A percentile compares a stretch with the other conserved stretches of the same genome.
Conservation (phyloP, 2,113 vertebrate species). For the Microcebus tavaratra region DNA sequence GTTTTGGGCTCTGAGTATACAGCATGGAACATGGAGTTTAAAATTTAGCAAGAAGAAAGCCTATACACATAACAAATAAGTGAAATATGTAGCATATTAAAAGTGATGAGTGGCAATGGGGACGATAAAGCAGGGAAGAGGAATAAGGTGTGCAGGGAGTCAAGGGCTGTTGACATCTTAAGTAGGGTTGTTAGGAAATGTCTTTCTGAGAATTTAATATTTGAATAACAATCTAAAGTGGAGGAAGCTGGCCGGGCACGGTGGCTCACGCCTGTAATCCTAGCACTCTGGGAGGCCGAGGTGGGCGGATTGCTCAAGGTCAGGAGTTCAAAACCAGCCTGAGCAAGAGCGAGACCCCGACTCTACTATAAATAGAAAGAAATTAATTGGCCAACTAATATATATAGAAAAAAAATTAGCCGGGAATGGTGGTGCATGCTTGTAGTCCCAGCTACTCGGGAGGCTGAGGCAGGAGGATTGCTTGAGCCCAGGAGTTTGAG, state of each 20-base stretch:
- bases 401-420: no score
- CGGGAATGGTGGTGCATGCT: no score
- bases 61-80: not conserved
- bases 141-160: not conserved
- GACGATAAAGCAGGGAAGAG: not conserved
- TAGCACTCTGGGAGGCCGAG: no score
- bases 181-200: not conserved
- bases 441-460: no score
- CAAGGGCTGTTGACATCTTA: not conserved
- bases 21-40: not conserved
- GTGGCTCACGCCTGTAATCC: no score
- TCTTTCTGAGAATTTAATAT: not conserved
- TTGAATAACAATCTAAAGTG: not conserved
- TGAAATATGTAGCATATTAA: not conserved
- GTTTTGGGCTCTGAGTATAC: not conserved
- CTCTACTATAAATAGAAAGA: no score
- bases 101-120: not conserved
- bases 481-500: no score
- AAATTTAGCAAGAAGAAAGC: not conserved
- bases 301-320: no score
- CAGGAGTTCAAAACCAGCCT: no score
- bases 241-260: not conserved
- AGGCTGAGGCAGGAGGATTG: no score
- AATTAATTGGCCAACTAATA: no score
- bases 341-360: no score